These are phyloP conservation scores for Mesaphorura yosii DNA, from an alignment of 1,140 invertebrate genomes.

Conservation along the genomic window DNA sequence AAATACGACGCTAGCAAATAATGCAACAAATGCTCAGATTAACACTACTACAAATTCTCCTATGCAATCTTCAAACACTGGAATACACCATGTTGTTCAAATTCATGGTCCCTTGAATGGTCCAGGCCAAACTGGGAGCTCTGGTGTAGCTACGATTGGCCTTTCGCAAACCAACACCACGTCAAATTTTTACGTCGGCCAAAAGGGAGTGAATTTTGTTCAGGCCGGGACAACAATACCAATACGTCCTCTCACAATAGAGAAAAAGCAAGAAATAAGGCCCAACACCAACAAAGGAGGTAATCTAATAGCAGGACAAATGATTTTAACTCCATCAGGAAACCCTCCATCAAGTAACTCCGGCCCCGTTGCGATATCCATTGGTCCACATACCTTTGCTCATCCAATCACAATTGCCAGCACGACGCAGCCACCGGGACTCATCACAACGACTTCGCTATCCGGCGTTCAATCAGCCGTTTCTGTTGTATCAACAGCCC, in stretches of 20 bases:
- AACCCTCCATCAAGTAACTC: too few relatives aligned
- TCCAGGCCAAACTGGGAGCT: neutral
- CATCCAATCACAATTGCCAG: too few relatives aligned
- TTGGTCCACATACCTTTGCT: too few relatives aligned
- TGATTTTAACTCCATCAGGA: too few relatives aligned
- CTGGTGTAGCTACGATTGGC: slow-evolving; percentile 2
- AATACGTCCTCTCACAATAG: slow-evolving; percentile 19
- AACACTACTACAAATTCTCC: slow-evolving; percentile 6
- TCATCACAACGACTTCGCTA: too few relatives aligned
- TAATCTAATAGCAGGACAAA: too few relatives aligned
- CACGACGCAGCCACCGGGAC: too few relatives aligned
- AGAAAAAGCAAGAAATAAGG: slow-evolving; percentile 21
- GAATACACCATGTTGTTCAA: slow-evolving; percentile 24
- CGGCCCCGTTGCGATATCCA: too few relatives aligned
- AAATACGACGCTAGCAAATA: neutral
- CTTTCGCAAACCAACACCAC: neutral
- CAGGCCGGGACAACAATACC: slow-evolving; percentile 1
- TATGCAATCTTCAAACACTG: slow-evolving; percentile 12
- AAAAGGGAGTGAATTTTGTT: slow-evolving; percentile 8
- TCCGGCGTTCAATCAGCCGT: too few relatives aligned
- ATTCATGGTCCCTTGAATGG: slow-evolving; percentile 22
- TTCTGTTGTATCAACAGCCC: too few relatives aligned
- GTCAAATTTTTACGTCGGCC: slow-evolving; percentile 24
- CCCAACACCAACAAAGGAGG: too few relatives aligned
- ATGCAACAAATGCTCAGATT: slow-evolving; percentile 4